phyloP scores from a whole-genome alignment of 2,888 invertebrate species.

The Dryadula phaetusa region DNA sequence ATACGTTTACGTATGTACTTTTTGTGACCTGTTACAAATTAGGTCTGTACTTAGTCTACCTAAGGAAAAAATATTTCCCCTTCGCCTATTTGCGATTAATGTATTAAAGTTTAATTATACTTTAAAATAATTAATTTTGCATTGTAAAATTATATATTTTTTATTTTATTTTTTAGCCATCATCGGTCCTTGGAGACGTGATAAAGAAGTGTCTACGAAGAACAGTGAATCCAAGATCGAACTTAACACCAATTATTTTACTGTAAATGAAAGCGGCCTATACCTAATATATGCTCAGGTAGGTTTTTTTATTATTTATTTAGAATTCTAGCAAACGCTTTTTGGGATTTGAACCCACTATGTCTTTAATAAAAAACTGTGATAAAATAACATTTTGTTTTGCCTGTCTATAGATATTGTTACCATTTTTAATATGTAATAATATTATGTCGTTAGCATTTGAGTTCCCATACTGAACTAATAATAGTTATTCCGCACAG shows the following conservation, averaged over 20 bases:
- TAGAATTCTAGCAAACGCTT: not conserved
- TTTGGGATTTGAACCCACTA: too few species aligned
- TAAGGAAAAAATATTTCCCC: too few species aligned
- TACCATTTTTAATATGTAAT: not conserved
- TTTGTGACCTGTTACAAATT: too few species aligned
- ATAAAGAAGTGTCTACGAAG: conserved; percentile 67
- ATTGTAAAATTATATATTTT: not conserved
- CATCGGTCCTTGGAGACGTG: conserved; percentile 74
- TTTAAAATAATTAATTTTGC: too few species aligned
- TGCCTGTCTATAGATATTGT: too few species aligned
- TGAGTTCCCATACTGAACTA: not conserved
- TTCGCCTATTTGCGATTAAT: too few species aligned
- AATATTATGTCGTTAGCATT: not conserved
- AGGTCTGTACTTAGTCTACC: too few species aligned
- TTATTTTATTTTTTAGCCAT: conserved; percentile 58
- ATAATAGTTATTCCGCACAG: too few species aligned
- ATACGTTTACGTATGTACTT: too few species aligned
- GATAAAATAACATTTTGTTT: too few species aligned
- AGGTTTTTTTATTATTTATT: conserved; percentile 44
- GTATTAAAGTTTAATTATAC: too few species aligned
- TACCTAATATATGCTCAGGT: conserved; percentile 77
- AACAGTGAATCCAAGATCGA: conserved; percentile 66
- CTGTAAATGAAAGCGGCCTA: conserved; percentile 68
- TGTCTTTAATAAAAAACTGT: too few species aligned
- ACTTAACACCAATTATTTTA: conserved; percentile 60